Evolutionary conservation across 2,797 vertebrate species (phyloP), one percentile per base, ranked within the genome.

Genomic region (Chromobotia macracanthus): DNA sequence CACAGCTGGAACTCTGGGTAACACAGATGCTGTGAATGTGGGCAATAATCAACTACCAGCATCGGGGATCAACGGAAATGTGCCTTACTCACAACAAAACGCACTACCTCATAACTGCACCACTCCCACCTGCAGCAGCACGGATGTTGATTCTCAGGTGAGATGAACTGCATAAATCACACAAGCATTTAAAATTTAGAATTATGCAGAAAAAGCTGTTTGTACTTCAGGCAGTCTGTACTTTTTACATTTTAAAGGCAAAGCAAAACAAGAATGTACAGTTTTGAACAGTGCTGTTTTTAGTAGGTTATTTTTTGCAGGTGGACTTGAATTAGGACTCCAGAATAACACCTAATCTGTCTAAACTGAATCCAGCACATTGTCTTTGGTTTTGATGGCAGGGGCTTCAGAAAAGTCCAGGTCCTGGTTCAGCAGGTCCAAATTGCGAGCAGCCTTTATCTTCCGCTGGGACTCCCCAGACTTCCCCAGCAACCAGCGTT

Each of bases 91-190:
- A 93, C 96, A 97, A 96, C 95, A 93, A 95, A 97, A 97, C 94
- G 93, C 95, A 95, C 95, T 97, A 99, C 97, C 97, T 99, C 97
- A 97, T 94, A 95, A 96, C 95, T 95, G 96, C 96, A 97, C 96
- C 95, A 97, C 95, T 94, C 93, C 95, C 94, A 95, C 95, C 93
- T 96, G 80, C 80, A 84, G 76, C 84, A 82, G 79, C 72, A 66
- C 68, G 70, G 81, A 84, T 71, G 81, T 76, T 89, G 74, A 80
- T 95, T 95, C 97, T 98, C 97, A 98, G 97, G 97, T 98, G 93
- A n/a, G 21, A 69, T 60, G 16, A 12, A 51, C 7, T 1, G 10
- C 31, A 4, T n/a, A 7, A 25, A 41, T 56, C 9, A 23, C 2
- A 23, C 19, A 56, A 58, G 56, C 3, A 13, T 48, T 48, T 48